Base-by-base conservation (phyloP, 2,797 vertebrate genomes). In the Poeciliopsis turneri region DNA sequence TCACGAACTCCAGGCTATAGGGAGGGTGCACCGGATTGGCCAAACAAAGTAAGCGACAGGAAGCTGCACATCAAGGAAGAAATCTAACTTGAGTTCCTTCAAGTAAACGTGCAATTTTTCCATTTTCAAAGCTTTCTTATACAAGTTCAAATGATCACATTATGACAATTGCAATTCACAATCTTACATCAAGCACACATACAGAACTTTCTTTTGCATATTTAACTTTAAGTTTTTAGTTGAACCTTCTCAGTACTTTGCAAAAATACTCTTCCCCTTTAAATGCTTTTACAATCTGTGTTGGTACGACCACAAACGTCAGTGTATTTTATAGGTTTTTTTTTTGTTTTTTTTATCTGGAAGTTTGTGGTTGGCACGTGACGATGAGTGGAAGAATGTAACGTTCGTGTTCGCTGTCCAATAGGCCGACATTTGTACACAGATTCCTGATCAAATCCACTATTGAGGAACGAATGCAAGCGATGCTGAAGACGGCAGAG, bases 371-470 rank as follows among this genome's bases (percentile, higher is more conserved):
- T 68, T 13, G 64, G 0, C 23, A 41, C 36, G 12, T 41, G 36
- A 25, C 36, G 12, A 68, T 20, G 41, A 11, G 18, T 39, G 36
- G 36, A 12, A 25, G 49, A 3, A 23, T 66, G 18, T 66, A 23
- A 36, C 0, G 30, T 68, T 68, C 13, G 3, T 74, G 72, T n/a
- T 46, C n/a, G 87, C 20, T 79, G 41, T 78, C 72, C 75, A 90
- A 81, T 89, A 99, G 98, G 80, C 94, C 97, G 18, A 99, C 98
- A 0, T 97, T 99, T 90, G 98, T 99, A 78, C 98, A 99, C 93
- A 95, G 97, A 82, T 99, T 99, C 93, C 94, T 99, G 83, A 99
- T 99, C 92, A 99, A 98, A 93, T 97, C 97, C 77, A 99, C 98
- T 15, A 99, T 99, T 86, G 98, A 99, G 90, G 98, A 99, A 88